Evolutionary conservation across 2,113 vertebrate species (phyloP).

Genomic region (Crotalus viridis): DNA sequence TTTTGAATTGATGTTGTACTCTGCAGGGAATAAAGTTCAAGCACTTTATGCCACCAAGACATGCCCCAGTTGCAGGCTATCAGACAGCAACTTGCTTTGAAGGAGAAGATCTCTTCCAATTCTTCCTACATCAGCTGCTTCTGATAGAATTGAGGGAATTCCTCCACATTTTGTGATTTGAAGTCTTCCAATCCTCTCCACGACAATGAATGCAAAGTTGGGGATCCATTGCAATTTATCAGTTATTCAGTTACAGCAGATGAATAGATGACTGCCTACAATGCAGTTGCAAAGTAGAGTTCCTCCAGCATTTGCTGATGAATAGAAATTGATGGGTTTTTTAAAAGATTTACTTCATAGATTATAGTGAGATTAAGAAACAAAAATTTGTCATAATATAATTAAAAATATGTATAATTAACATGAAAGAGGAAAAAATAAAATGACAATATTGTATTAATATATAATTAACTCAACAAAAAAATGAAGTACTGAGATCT

Average conservation of each 20-base stretch:
- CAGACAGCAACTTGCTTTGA: background rate
- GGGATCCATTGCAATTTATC: background rate
- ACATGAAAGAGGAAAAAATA: background rate
- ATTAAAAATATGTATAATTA: background rate
- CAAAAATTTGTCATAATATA: background rate
- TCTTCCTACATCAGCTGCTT: background rate
- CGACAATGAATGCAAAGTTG: background rate
- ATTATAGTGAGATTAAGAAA: background rate
- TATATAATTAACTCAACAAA: background rate
- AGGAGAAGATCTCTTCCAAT: background rate
- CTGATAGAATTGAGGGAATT: background rate
- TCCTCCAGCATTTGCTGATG: background rate
- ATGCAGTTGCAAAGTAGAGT: background rate
- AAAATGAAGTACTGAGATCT: background rate
- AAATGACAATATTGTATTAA: background rate
- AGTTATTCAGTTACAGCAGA: background rate
- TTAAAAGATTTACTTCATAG: background rate
- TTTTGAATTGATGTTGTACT: background rate
- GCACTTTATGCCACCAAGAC: background rate
- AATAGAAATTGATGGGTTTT: background rate
- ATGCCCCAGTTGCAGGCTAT: background rate
- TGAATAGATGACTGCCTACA: background rate
- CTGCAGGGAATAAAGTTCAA: background rate
- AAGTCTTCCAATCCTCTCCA: background rate
- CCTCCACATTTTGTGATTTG: background rate